phyloP scores from a whole-genome alignment of 2,113 vertebrate genomes.

The Chaetorhynchus papuensis region DNA sequence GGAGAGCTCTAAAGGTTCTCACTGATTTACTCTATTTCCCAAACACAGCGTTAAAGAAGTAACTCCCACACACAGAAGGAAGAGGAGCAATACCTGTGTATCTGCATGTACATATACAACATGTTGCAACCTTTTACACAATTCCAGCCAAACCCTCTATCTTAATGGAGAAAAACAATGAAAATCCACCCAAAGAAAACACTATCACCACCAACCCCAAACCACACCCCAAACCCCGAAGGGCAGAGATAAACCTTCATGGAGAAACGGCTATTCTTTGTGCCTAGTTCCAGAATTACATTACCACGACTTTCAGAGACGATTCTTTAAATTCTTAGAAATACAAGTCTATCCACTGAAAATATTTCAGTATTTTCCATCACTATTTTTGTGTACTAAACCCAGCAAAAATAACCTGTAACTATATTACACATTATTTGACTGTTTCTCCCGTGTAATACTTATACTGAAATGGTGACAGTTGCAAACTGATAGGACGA shows the following conservation, averaged over 20 bases:
- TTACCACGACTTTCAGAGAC: not conserved
- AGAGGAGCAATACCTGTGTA: not conserved
- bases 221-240: accelerated
- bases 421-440: not conserved
- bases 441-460: not conserved
- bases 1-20: not conserved
- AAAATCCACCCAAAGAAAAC: not conserved
- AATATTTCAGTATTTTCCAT: not conserved
- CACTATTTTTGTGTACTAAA: not conserved
- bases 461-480: not conserved
- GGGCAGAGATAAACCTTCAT: not conserved
- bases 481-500: not conserved
- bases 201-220: not conserved
- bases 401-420: not conserved
- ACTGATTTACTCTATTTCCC: not conserved
- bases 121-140: not conserved
- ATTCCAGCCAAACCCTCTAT: not conserved
- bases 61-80: not conserved
- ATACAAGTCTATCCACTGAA: not conserved
- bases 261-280: not conserved
- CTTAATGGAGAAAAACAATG: not conserved
- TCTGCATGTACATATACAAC: not conserved
- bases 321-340: not conserved
- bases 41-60: accelerated
- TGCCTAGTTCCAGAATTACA: not conserved